A percentile compares a stretch with the other conserved stretches of the same genome.
These are phyloP conservation scores for Eueremaeus valkanovi DNA, from an alignment of 2,888 invertebrate species.

Conservation along the genomic window DNA sequence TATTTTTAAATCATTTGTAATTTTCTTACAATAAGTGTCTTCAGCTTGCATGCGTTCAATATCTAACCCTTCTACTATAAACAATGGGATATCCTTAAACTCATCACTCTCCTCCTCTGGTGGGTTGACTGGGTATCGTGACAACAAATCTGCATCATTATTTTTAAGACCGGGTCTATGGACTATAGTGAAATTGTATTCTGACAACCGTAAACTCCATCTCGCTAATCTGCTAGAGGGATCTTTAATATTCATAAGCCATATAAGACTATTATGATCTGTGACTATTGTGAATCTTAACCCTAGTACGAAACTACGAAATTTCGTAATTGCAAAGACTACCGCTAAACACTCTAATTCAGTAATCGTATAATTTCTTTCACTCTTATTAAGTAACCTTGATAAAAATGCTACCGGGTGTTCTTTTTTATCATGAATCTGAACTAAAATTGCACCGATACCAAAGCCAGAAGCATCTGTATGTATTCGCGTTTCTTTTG, in stretches of 20 bases:
- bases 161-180: conserved; percentile 53
- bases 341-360: conserved; percentile 53
- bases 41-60: not conserved
- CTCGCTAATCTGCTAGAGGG: conserved; percentile 53
- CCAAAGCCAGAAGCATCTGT: not conserved
- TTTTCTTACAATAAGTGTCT: not conserved
- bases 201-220: conserved; percentile 54
- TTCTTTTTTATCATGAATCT: conserved; percentile 38
- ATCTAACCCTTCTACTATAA: not conserved
- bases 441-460: not conserved
- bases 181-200: conserved; percentile 51
- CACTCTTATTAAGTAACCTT: conserved; percentile 50
- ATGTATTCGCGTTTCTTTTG: conserved; percentile 44
- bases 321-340: conserved; percentile 52
- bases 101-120: not conserved
- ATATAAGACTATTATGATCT: conserved; percentile 56
- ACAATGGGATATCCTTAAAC: not conserved
- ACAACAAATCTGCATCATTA: conserved; percentile 52
- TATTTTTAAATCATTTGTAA: not conserved
- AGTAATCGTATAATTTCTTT: conserved; percentile 53
- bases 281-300: conserved; percentile 51
- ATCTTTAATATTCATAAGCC: conserved; percentile 53
- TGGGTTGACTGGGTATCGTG: conserved; percentile 47
- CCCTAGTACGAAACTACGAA: conserved; percentile 53
- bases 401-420: conserved; percentile 47